Base-by-base conservation (phyloP, 2,888 invertebrate species). In the Gerosis bhagava region DNA sequence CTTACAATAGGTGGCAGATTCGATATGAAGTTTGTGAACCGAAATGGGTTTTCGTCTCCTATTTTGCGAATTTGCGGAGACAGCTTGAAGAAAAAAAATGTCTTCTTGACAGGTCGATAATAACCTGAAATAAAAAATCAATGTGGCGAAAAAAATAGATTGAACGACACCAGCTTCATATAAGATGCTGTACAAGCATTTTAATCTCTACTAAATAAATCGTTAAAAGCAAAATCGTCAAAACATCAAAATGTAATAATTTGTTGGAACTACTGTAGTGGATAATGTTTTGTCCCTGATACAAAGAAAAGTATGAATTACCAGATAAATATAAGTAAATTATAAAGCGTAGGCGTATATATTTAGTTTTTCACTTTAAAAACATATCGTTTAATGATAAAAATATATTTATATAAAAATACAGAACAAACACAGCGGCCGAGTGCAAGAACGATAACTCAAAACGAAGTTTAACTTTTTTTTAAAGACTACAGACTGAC, bases 1-100 rank as follows among this genome's bases (percentile, higher is more conserved):
- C 89, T 86, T 76, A 89, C 89, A 59, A 89, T 86, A 61, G 89
- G 88, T 83, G 89, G 89, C 69, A 89, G 89, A 81, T 83, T 89
- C 73, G 89, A 82, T 83, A 89, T 86, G 62, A 89, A 88, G 78
- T 86, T 89, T 61, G 89, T 80, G 67, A 89, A 89, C 82, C 79
- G 89, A 67, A 89, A 89, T 52, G 87, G 82, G 66, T 87, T 88
- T 71, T 79, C 81, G 86, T 89, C 89, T 83, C 89, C 89, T 89
- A 89, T 89, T 87, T 88, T 89, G 88, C 81, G 78, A 81, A 75
- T 71, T 86, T 81, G 73, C 67, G 66, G 67, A 67, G 63, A 79
- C 83, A 72, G 75, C 72, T 76, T 72, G 73, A 70, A 71, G 76
- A 77, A 81, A 78, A 87, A 84, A 86, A n/a, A n/a, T 84, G 86